Percentiles rank a stretch among this genome's conserved stretches.
phyloP scores from a whole-genome alignment of 2,797 vertebrate species.

The Lates japonicus region DNA sequence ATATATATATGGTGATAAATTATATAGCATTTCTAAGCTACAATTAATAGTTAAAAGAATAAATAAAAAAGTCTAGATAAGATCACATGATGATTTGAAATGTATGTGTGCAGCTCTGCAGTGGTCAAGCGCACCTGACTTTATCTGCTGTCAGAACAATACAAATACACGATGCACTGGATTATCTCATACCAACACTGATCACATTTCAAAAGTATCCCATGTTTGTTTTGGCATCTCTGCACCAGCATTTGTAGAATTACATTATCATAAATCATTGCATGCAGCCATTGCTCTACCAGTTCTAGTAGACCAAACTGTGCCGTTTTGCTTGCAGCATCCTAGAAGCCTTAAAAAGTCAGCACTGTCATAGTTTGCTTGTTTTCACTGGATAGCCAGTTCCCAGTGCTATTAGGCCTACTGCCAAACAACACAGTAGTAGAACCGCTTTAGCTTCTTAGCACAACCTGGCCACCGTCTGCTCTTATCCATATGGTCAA shows the following conservation, averaged over 20 bases:
- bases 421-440: slow-evolving; percentile 75
- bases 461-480: slow-evolving; percentile 73
- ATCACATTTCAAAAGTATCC: slow-evolving; percentile 4
- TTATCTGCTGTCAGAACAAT: not conserved
- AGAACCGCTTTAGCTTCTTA: slow-evolving; percentile 72
- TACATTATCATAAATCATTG: slow-evolving; percentile 30
- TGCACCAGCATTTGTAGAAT: slow-evolving; percentile 16
- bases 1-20: not conserved
- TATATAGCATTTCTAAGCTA: too few relatives aligned
- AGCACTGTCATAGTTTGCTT: slow-evolving; percentile 50
- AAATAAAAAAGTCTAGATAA: not conserved
- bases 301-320: not conserved
- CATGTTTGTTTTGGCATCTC: slow-evolving; percentile 30
- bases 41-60: not conserved
- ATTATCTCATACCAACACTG: not conserved
- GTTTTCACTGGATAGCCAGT: slow-evolving; percentile 71
- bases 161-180: not conserved
- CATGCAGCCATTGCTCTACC: slow-evolving; percentile 11
- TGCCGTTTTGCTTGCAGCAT: slow-evolving; percentile 59
- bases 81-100: not conserved
- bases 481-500: slow-evolving; percentile 74
- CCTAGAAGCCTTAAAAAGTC: slow-evolving; percentile 55
- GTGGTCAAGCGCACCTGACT: too few relatives aligned
- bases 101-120: not conserved
- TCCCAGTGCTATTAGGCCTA: slow-evolving; percentile 72